Evolutionary conservation across 2,888 invertebrate genomes (phyloP), one percentile per base, ranked within the genome.

Genomic region (Drosophila meridiana): DNA sequence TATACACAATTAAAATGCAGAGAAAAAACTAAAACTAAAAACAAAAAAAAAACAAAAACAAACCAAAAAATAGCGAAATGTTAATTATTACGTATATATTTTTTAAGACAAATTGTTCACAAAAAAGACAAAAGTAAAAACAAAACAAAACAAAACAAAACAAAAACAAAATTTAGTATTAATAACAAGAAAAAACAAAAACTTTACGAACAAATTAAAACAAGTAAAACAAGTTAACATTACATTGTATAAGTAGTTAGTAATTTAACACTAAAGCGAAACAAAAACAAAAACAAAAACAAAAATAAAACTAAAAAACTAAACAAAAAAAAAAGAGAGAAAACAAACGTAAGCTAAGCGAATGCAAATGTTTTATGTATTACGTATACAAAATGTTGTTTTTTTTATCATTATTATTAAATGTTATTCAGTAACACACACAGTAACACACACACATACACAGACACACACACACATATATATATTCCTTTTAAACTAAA

Each of bases 181-280:
- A 13, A 53, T 38, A 28, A 3, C 57, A 43, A 79, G 83, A 80
- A 2, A 40, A 56, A 56, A 7, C 53, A 43, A 79, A 87, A 88
- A 82, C 81, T 83, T 92, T 87, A 91, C 80, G 85, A 84, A 92
- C 92, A 90, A 91, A 88, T 91, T 91, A 91, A 91, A 91, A 85
- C 86, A 90, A 90, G 91, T 90, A 92, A 91, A 92, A 92, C 89
- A 92, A 92, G 91, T 92, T 92, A 92, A 92, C 91, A 92, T 92
- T 92, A 92, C 92, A 92, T 92, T 89, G 84, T 91, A 91, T 92
- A 92, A 92, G 91, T 92, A 92, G 91, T 92, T 92, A 92, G 92
- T 92, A 92, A 92, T 90, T 89, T 82, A 83, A 90, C 91, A 82
- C 80, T 73, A 85, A 85, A 90, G 55, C 73, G 75, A 52, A 13